Evolutionary conservation across 2,888 invertebrate species (phyloP).

Genomic region (Drosophila cognata): DNA sequence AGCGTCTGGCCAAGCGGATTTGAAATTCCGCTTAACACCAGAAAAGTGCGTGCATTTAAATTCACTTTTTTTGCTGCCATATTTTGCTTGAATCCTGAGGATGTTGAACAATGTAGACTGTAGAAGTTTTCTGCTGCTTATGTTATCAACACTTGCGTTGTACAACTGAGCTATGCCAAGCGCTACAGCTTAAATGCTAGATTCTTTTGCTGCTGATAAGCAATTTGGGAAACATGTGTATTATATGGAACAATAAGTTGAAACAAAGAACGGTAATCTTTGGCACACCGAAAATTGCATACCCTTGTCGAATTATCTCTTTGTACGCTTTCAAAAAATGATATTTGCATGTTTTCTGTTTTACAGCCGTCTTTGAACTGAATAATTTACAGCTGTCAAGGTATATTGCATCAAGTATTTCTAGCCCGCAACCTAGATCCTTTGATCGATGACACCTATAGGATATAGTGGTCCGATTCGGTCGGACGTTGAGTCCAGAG

Average conservation of each 20-base stretch:
- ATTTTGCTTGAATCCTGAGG: conserved; percentile 1
- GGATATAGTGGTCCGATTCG: not conserved
- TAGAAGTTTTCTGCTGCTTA: conserved; percentile 15
- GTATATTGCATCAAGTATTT: not conserved
- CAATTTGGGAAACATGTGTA: conserved; percentile 13
- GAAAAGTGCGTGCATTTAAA: conserved; percentile 87
- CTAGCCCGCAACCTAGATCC: too few relatives aligned
- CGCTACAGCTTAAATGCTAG: conserved; percentile 26
- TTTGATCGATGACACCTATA: not conserved
- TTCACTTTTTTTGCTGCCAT: conserved; percentile 85
- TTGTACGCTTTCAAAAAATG: too few relatives aligned
- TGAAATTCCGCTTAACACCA: conserved; percentile 93
- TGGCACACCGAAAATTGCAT: not conserved
- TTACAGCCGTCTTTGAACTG: not conserved
- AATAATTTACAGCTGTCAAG: not conserved
- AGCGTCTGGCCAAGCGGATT: conserved; percentile 93
- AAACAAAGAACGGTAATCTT: not conserved
- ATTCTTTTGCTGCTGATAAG: conserved; percentile 55
- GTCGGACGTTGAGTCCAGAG: not conserved
- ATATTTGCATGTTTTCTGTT: not conserved
- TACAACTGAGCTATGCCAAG: conserved; percentile 70
- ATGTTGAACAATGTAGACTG: conserved; percentile 1
- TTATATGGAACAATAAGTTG: conserved; percentile 19
- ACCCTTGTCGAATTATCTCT: conserved; percentile 10
- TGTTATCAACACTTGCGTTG: conserved; percentile 55